Evolutionary conservation across 2,888 invertebrate species (phyloP), one percentile per base, ranked within the genome.

Genomic region (Ophion costatus): DNA sequence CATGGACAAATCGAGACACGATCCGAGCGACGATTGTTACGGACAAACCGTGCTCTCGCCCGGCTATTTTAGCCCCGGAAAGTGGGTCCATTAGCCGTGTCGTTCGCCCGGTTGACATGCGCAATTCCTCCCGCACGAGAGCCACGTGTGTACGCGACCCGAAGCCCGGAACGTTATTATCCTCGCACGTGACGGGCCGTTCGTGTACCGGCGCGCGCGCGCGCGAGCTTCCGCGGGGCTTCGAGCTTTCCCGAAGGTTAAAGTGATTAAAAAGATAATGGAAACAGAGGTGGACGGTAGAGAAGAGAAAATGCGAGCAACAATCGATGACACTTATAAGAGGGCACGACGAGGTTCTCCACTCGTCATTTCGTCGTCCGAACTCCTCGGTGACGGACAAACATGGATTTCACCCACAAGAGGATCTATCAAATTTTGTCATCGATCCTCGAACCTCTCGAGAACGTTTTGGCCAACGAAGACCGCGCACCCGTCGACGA

Each of bases 331-430:
- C 64, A 59, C 70, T 89, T 91, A 92, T 92, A 92, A 87, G 87
- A 92, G 92, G 91, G 91, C 91, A 90, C 87, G 89, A 89, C 87
- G 56, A 69, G 89, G 85, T 77, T n/a, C 83, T 71, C 59, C 77
- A 82, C 82, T 80, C 83, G 87, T 87, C 90, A 93, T 85, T 85
- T 91, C 87, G 85, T 85, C 77, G 75, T 82, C 80, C 74, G 85
- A 82, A 89, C 81, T 87, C 87, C 80, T 81, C 61, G 83, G 59
- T 78, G 74, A 74, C 79, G 66, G 70, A 83, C 69, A 87, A 90
- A 84, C 87, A 93, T 93, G 92, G 92, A 93, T 90, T 92, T 92
- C 71, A 91, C 91, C 73, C 90, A 92, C 76, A 91, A 91, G 74
- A 88, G 92, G 11, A 89, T 93, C n/a, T 82, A 90, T 24, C 88